Evolutionary conservation across 1,140 invertebrate genomes (phyloP), one percentile per base, ranked within the genome.

Genomic region (Lordiphosa stackelbergi): DNA sequence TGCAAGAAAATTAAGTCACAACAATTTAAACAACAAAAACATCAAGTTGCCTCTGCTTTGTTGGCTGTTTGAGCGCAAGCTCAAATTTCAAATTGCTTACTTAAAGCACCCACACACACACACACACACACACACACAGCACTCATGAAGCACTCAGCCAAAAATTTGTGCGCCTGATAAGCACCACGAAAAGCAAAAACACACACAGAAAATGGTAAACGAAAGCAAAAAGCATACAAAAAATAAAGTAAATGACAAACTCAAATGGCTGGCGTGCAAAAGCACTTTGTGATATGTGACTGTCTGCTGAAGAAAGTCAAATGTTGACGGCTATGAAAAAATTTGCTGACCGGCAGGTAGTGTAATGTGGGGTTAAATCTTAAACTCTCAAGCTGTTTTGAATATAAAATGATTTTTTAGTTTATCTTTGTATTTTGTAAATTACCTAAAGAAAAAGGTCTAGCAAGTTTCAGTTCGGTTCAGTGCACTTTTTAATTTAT

Each of bases 41-140:
- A 53, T 52, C 24, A 52, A 61, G 62, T 56, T 66, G 52, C 49
- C 49, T 38, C 45, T 43, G 24, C 13, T 45, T 53, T 62, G 55
- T 59, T 57, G 60, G 16, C 47, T 46, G 37, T 57, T 61, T 59
- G 42, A 37, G 51, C 36, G 28, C 28, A 31, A 59, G 74, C 74
- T 78, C 74, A 79, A 78, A 79, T 78, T 78, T 79, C 74, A 78
- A 78, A 78, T 78, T 78, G 74, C 74, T 78, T 78, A 79, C 74
- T 78, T 78, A 79, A 79, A 74, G 74, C 70, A 42, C 64, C 57
- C 56, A 66, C 56, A 78, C 56, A 34, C 48, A 19, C 2, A 19
- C 19, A 19, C 19, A 51, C 45, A 49, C 38, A 48, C 38, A 24
- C 53, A 54, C 49, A 34, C 34, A 43, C 43, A 19, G 35, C 28